These are phyloP conservation scores for Lapara coniferarum DNA, from an alignment of 2,888 invertebrate genomes.

Conservation along the genomic window DNA sequence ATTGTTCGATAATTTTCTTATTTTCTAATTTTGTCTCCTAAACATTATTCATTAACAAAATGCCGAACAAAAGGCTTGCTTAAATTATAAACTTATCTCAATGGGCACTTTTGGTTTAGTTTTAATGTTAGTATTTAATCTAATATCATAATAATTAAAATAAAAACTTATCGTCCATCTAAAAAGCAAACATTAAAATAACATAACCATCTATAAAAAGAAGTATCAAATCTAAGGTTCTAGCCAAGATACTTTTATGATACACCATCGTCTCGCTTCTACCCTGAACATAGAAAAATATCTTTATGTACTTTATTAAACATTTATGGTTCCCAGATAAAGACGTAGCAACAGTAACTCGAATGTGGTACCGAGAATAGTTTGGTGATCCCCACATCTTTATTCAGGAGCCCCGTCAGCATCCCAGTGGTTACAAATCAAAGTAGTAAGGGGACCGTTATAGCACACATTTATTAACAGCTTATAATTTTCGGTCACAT, in stretches of 20 bases:
- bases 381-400: conserved; percentile 49
- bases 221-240: conserved; percentile 80
- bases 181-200: conserved; percentile 80
- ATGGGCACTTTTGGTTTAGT: conserved; percentile 85
- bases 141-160: conserved; percentile 80
- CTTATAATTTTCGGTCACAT: conserved; percentile 68
- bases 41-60: conserved; percentile 78
- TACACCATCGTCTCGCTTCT: conserved; percentile 65
- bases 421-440: conserved; percentile 59
- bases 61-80: conserved; percentile 78
- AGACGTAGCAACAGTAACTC: conserved; percentile 46
- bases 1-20: conserved; percentile 78
- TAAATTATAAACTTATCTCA: conserved; percentile 81
- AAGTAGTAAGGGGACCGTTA: conserved; percentile 63
- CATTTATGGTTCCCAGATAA: conserved; percentile 56
- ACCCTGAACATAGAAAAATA: conserved; percentile 82
- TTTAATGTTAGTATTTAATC: conserved; percentile 81
- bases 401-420: conserved; percentile 56
- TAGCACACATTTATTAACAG: conserved; percentile 77
- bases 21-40: conserved; percentile 81
- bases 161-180: conserved; percentile 78
- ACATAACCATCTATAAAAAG: conserved; percentile 78
- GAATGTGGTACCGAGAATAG: conserved; percentile 31
- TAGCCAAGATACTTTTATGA: conserved; percentile 76
- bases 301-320: conserved; percentile 79